Conservation (phyloP, 2,888 invertebrate genomes). For the Lymantria dispar region DNA sequence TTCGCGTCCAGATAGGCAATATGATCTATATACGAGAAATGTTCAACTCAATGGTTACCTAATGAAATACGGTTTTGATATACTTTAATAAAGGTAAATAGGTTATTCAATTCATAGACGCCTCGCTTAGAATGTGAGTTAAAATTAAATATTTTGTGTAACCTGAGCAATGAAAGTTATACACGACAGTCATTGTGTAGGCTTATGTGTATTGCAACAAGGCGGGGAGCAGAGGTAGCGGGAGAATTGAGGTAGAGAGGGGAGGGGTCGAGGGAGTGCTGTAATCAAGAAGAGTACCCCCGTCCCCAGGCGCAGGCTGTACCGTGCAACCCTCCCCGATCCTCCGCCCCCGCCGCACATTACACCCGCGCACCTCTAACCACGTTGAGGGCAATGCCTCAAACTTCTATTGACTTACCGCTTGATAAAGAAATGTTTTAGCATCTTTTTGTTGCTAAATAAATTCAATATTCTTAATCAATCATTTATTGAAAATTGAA, state of each 20-base stretch:
- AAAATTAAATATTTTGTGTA: conserved; percentile 38
- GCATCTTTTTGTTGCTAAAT: conserved; percentile 52
- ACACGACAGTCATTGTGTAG: conserved; percentile 58
- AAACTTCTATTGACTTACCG: conserved; percentile 78
- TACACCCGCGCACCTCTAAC: conserved; percentile 40
- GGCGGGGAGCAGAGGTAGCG: conserved; percentile 47
- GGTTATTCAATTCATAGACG: no score
- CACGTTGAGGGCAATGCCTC: conserved; percentile 76
- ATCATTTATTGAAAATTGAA: conserved; percentile 1
- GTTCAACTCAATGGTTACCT: no score
- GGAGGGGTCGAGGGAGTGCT: conserved; percentile 62
- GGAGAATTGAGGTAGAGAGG: conserved; percentile 37
- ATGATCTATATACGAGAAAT: no score
- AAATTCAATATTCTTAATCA: conserved; percentile 51
- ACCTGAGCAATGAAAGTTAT: conserved; percentile 47
- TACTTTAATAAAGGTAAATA: no score
- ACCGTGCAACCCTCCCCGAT: conserved; percentile 42
- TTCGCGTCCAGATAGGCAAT: no score
- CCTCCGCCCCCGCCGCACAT: conserved; percentile 20
- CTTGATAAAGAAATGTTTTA: conserved; percentile 68
- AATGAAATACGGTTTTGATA: no score
- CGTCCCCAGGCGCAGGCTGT: conserved; percentile 69
- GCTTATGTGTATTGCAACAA: conserved; percentile 62
- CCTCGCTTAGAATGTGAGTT: conserved; percentile 5
- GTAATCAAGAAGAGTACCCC: conserved; percentile 83